Percentiles rank a stretch among this genome's conserved stretches.
These are phyloP conservation scores for Neomorphus geoffroyi DNA, from an alignment of 2,797 vertebrate species.

Conservation along the genomic window DNA sequence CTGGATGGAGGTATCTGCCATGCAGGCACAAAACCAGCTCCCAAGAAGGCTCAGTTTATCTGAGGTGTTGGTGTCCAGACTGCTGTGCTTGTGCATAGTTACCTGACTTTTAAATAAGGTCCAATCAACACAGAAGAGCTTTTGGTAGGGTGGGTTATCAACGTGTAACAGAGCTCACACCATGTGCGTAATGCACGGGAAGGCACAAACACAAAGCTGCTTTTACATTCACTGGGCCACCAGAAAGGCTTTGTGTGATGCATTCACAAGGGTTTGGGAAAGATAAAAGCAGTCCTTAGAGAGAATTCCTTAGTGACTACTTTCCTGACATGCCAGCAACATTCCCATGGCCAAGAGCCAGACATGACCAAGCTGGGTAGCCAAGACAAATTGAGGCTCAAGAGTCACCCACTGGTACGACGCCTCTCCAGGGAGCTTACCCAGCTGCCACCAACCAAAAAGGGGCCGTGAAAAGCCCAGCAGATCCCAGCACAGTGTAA, in stretches of 20 bases:
- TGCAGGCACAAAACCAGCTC: background rate
- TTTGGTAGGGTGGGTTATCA: background rate
- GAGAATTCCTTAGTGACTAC: background rate
- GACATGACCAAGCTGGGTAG: background rate
- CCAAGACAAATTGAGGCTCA: background rate
- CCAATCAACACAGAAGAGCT: background rate
- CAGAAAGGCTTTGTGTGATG: background rate
- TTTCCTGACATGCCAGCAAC: background rate
- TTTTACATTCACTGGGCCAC: background rate
- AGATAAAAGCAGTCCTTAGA: background rate
- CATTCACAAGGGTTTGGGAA: background rate
- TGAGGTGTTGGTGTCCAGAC: too few relatives aligned
- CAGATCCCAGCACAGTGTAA: background rate
- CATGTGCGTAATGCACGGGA: rapidly evolving
- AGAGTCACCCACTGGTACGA: background rate
- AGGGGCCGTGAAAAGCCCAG: background rate
- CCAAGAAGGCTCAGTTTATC: background rate
- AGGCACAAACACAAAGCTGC: background rate
- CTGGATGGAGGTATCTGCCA: background rate
- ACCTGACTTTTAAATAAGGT: background rate
- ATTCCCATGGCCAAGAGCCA: background rate
- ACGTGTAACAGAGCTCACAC: rapidly evolving
- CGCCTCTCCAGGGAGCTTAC: background rate
- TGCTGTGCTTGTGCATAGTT: background rate
- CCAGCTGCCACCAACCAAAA: background rate